These are phyloP conservation scores for Aproaerema taeniolella DNA, from an alignment of 2,888 invertebrate species.

Conservation along the genomic window DNA sequence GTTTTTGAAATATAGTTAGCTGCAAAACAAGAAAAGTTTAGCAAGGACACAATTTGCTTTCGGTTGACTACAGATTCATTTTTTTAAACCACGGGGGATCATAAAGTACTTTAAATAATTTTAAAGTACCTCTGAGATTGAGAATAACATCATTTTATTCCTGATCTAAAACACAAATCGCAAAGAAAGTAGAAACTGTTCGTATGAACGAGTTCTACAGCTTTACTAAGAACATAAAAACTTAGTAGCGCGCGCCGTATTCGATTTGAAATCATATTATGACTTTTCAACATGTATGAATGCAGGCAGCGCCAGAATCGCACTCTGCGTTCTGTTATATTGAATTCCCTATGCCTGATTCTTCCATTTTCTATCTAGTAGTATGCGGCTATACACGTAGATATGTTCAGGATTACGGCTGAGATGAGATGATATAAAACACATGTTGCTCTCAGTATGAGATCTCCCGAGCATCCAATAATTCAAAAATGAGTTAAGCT, in stretches of 20 bases:
- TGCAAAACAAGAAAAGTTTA: too few species aligned
- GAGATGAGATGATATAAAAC: constrained; percentile 60
- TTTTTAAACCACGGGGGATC: too few species aligned
- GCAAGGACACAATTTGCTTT: too few species aligned
- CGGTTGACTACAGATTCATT: too few species aligned
- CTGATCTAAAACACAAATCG: constrained; percentile 1
- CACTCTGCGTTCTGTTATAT: constrained; percentile 58
- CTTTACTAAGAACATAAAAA: constrained; percentile 49
- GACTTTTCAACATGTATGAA: constrained; percentile 65
- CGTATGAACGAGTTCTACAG: constrained; percentile 27
- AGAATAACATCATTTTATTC: constrained; percentile 1
- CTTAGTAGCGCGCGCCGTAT: constrained; percentile 41
- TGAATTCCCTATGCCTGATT: constrained; percentile 52
- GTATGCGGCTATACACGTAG: constrained; percentile 34
- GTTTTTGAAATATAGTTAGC: too few species aligned
- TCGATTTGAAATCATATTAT: constrained; percentile 67
- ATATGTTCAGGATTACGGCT: constrained; percentile 52
- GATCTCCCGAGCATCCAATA: constrained; percentile 49
- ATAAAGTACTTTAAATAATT: neutral
- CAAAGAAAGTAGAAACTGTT: constrained; percentile 19
- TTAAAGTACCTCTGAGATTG: constrained; percentile 1
- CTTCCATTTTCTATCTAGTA: constrained; percentile 62
- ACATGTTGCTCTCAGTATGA: constrained; percentile 61
- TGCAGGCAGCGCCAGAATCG: constrained; percentile 53
- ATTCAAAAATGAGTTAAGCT: constrained; percentile 63